A percentile compares a stretch with the other conserved stretches of the same genome.
These are phyloP conservation scores for Crypturellus undulatus DNA, from an alignment of 2,113 vertebrate species.

Conservation along the genomic window DNA sequence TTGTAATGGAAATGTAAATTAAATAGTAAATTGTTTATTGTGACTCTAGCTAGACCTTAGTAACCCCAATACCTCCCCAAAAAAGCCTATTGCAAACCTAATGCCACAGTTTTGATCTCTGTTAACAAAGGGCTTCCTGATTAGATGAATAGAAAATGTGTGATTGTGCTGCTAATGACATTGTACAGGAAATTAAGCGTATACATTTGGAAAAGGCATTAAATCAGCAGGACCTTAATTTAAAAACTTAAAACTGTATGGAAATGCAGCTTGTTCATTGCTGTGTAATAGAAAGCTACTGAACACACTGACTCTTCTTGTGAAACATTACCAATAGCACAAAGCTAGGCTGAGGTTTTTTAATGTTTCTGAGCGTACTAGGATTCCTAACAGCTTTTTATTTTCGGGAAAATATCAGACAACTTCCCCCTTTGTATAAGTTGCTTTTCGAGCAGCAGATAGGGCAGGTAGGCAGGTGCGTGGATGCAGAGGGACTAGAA, in stretches of 20 bases:
- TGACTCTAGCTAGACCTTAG: background rate
- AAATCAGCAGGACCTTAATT: conserved; percentile 88
- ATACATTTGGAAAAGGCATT: conserved; percentile 84
- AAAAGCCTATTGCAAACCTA: conserved; percentile 32
- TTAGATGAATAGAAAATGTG: conserved; percentile 81
- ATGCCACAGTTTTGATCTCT: conserved; percentile 75
- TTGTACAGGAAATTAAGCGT: conserved; percentile 85
- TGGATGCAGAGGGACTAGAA: background rate
- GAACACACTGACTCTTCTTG: conserved; percentile 71
- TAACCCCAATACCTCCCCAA: background rate
- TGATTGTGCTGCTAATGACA: conserved; percentile 83
- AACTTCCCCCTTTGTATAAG: conserved; percentile 33
- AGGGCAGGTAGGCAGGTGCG: background rate
- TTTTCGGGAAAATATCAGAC: conserved; percentile 42
- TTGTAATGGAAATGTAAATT: background rate
- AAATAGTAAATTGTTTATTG: background rate
- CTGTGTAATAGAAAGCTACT: conserved; percentile 78
- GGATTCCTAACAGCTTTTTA: conserved; percentile 1
- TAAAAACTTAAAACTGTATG: conserved; percentile 87
- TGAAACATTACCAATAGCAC: conserved; percentile 73
- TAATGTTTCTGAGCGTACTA: conserved; percentile 17
- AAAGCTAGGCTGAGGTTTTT: conserved; percentile 52
- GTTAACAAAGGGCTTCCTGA: conserved; percentile 78
- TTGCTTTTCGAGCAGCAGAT: background rate
- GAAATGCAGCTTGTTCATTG: conserved; percentile 82